Evolutionary conservation across 2,888 invertebrate species (phyloP), one percentile per base, ranked within the genome.

Genomic region (Mesorhabditis spiculigera): DNA sequence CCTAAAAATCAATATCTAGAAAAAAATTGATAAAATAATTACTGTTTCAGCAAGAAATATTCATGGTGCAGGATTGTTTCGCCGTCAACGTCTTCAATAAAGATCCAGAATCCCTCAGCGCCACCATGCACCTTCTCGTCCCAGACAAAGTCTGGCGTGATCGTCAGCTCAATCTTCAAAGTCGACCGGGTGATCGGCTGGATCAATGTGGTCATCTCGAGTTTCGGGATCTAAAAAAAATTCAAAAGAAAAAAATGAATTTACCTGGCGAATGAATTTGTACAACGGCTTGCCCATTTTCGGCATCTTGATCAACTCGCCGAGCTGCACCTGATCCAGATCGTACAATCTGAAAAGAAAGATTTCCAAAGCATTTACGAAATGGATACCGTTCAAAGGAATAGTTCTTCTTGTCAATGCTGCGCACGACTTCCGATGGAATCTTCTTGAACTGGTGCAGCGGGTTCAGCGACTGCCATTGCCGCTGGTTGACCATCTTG

Each of bases 121-220:
- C 77, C 89, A 44, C 91, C 91, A 82, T 91, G 90, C 43, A 93
- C 89, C 70, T 78, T 96, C 75, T 96, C 96, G 81, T 98, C 97
- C 98, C 98, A 98, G 85, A 96, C 94, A 87, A 98, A 98, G 88
- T 99, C 97, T 0, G 98, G 97, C 0, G 95, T 95, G 72, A 98
- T 93, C 0, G 96, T 96, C 16, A 99, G 88, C 87, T 98, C 97
- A 0, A 99, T 95, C 69, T 94, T 89, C 41, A 98, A 88, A 0
- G 96, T 97, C 16, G 89, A 89, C 71, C 90, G 86, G 0, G 98
- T 99, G 76, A 98, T 94, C 0, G 98, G 98, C 86, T 97, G 96
- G 79, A 99, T 95, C 86, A 97, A 95, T 0, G 97, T 96, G 0
- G 94, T 92, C 6, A 98, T 88, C 86, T 97, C 96, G 73, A 99